Evolutionary conservation across 2,113 vertebrate species (phyloP), one percentile per base, ranked within the genome.

Genomic region (Leptobrachium leishanense): DNA sequence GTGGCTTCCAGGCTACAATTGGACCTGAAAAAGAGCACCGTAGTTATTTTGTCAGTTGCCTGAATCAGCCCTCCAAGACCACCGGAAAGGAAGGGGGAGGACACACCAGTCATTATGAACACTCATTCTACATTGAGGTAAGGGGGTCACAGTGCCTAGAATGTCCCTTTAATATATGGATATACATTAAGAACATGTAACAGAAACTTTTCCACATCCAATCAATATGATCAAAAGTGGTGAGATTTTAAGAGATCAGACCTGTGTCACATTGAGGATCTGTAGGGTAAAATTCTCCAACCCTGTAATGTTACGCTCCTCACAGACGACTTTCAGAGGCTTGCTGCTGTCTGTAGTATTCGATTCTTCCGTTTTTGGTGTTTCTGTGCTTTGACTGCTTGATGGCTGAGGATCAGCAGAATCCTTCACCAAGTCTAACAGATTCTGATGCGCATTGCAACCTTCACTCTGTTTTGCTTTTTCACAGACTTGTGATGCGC

Each of bases 211-310:
- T 31, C 20, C 20, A 31, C 20, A 31, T 31, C 20, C 20, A 31
- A 31, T 31, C 20, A 31, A 31, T 31, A 31, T 31, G 20, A 31
- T 31, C 20, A 31, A 31, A 31, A 31, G 20, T 31, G 20, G 20
- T 31, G 20, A 31, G 20, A 31, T 31, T 0, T 31, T 31, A 31
- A 31, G 20, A 2, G 11, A 0, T 2, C 83, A 83, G 76, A 97
- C 96, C 92, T 99, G 96, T 0, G 97, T 96, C 20, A 92, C 87
- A 66, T 97, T 97, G 55, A 99, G 93, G 84, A 98, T 92, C 72
- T 95, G 95, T 75, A 98, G 90, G 0, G 89, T 87, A 79, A 92
- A 90, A 79, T 57, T 88, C 0, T 91, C 89, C 0, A 91, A 6
- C 1, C 88, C 93, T 0, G 92, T 95, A 44, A 88, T 73, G 83